These are phyloP conservation scores for Lasioglossum calceatum DNA, from an alignment of 2,888 invertebrate genomes.

Conservation along the genomic window DNA sequence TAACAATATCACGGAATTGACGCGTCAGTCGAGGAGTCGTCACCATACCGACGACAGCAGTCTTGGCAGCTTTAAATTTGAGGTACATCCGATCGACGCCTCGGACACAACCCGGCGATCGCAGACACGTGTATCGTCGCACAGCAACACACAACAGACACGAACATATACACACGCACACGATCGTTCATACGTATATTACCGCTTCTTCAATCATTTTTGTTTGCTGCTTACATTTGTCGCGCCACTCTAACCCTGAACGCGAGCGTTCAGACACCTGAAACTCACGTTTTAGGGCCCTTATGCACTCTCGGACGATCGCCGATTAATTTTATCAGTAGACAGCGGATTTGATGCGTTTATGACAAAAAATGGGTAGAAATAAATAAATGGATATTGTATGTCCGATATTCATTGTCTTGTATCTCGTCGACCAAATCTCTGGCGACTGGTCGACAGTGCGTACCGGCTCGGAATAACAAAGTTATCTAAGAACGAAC, in stretches of 20 bases:
- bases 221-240: conserved; percentile 21
- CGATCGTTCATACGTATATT: not conserved
- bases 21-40: conserved; percentile 85
- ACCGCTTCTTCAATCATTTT: conserved; percentile 27
- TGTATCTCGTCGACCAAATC: too few relatives aligned
- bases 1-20: conserved; percentile 80
- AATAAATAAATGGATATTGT: too few relatives aligned
- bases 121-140: conserved; percentile 18
- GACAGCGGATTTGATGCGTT: too few relatives aligned
- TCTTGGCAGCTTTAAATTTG: conserved; percentile 89
- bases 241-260: conserved; percentile 25
- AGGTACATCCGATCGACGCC: conserved; percentile 84
- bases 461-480: not conserved
- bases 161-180: not conserved
- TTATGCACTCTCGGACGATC: not conserved
- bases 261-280: conserved; percentile 19
- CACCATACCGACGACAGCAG: conserved; percentile 90
- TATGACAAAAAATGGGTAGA: too few relatives aligned
- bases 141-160: conserved; percentile 24
- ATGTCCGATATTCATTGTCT: not conserved
- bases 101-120: conserved; percentile 28
- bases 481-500: not conserved
- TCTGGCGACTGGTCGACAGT: not conserved
- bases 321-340: not conserved
- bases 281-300: conserved; percentile 26